phyloP scores from a whole-genome alignment of 2,888 invertebrate species.

The Hoplodrina blanda region DNA sequence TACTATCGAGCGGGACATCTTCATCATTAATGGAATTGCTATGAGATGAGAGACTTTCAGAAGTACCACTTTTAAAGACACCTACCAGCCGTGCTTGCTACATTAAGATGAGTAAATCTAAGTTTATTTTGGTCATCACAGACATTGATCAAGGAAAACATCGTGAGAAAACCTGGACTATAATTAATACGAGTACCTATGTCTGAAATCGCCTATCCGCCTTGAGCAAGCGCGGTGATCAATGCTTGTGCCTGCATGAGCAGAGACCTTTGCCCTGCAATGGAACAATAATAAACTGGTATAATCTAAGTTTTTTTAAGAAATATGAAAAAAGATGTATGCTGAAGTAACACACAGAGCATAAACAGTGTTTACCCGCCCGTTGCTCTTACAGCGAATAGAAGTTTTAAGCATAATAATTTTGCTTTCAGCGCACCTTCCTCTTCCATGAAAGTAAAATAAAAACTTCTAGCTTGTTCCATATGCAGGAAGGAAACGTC shows the following conservation, averaged over 20 bases:
- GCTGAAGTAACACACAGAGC: constrained; percentile 9
- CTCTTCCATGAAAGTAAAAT: constrained; percentile 31
- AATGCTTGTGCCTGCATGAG: too few relatives aligned
- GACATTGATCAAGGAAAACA: too few relatives aligned
- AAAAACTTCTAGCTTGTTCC: constrained; percentile 28
- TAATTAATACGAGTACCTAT: too few relatives aligned
- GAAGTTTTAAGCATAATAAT: constrained; percentile 54
- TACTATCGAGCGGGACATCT: background rate
- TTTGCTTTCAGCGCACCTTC: constrained; percentile 36
- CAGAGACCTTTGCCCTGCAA: too few relatives aligned
- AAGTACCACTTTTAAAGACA: background rate
- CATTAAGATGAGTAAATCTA: too few relatives aligned
- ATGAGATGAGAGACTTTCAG: background rate
- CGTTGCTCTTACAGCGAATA: constrained; percentile 35
- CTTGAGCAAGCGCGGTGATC: too few relatives aligned
- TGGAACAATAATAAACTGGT: too few relatives aligned
- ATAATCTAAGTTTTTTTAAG: background rate
- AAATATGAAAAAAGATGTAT: constrained; percentile 17
- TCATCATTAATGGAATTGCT: background rate
- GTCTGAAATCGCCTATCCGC: too few relatives aligned
- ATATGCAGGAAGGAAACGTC: constrained; percentile 39
- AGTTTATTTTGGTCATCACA: too few relatives aligned
- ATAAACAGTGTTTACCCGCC: constrained; percentile 42
- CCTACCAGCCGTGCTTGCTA: too few relatives aligned
- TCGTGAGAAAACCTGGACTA: too few relatives aligned